These are phyloP conservation scores for Semicossyphus pulcher DNA, from an alignment of 2,113 vertebrate genomes.

Conservation along the genomic window DNA sequence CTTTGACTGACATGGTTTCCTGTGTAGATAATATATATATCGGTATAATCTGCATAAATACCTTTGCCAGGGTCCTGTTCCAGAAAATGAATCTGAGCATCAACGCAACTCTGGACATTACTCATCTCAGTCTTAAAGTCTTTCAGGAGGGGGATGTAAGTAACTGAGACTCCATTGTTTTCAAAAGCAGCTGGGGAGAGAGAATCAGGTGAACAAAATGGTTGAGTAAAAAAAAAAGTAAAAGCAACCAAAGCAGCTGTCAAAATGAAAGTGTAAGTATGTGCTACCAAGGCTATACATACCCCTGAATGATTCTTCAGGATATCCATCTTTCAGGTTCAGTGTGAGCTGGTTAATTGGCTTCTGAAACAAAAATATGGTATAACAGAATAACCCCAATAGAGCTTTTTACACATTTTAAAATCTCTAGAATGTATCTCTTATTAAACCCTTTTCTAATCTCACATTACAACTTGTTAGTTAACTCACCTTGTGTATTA, in stretches of 20 bases:
- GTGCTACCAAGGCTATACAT: neutral
- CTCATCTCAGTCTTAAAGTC: conserved; percentile 48
- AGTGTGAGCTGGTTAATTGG: neutral
- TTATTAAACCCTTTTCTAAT: neutral
- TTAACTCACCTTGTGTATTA: conserved; percentile 41
- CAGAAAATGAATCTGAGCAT: conserved; percentile 55
- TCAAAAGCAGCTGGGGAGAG: conserved; percentile 42
- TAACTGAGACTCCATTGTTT: conserved; percentile 23
- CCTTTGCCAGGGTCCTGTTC: conserved; percentile 10
- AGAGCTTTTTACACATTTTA: neutral
- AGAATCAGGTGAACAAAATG: neutral
- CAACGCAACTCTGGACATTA: conserved; percentile 34
- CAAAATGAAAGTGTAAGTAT: neutral
- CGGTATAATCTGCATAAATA: too few species aligned
- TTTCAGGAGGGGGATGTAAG: conserved; percentile 57
- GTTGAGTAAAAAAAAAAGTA: neutral
- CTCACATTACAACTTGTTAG: neutral
- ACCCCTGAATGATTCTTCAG: conserved; percentile 3
- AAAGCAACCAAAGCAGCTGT: neutral
- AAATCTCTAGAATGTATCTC: neutral
- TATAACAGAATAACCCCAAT: neutral
- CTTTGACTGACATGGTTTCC: too few species aligned
- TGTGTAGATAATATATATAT: too few species aligned
- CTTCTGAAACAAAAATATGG: conserved; percentile 25
- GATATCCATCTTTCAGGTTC: neutral